Percentiles rank a stretch among this genome's conserved stretches.
Evolutionary conservation across 2,113 vertebrate species (phyloP).

Genomic region (Polypterus senegalus): DNA sequence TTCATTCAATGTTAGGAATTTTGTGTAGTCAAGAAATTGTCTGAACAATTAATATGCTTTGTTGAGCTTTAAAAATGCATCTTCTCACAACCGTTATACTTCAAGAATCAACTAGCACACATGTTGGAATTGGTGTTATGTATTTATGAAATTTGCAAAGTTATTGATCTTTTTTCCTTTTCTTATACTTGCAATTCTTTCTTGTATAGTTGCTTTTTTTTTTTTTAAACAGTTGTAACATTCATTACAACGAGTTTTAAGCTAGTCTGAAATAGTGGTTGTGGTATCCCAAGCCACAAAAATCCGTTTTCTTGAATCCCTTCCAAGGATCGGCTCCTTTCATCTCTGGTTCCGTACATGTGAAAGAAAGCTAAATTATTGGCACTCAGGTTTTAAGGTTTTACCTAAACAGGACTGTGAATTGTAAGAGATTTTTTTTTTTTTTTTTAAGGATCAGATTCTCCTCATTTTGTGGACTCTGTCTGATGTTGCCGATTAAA

Average conservation of each 20-base stretch:
- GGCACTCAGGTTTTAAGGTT: conserved; percentile 27
- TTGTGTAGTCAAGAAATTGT: conserved; percentile 51
- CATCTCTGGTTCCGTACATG: conserved; percentile 38
- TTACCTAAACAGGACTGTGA: conserved; percentile 20
- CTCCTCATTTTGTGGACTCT: conserved; percentile 23
- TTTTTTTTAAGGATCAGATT: conserved; percentile 28
- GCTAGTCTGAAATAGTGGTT: conserved; percentile 10
- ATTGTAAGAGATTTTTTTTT: conserved; percentile 18
- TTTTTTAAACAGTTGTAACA: background rate
- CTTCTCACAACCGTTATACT: conserved; percentile 44
- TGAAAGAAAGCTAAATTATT: conserved; percentile 42
- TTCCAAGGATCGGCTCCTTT: conserved; percentile 44
- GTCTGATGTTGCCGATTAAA: conserved; percentile 17
- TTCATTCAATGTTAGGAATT: conserved; percentile 21
- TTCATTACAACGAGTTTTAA: too few species aligned
- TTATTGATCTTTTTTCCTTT: background rate
- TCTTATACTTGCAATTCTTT: background rate
- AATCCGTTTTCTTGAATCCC: conserved; percentile 36
- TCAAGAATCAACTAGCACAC: too few species aligned
- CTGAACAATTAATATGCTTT: conserved; percentile 52
- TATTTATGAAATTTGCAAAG: too few species aligned
- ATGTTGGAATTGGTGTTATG: too few species aligned
- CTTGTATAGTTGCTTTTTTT: too few species aligned
- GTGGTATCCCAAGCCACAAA: conserved; percentile 22
- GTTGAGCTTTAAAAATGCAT: conserved; percentile 52